Percentiles rank a stretch among this genome's conserved stretches.
These are phyloP conservation scores for Pollachius pollachius DNA, from an alignment of 2,113 vertebrate species.

Conservation along the genomic window DNA sequence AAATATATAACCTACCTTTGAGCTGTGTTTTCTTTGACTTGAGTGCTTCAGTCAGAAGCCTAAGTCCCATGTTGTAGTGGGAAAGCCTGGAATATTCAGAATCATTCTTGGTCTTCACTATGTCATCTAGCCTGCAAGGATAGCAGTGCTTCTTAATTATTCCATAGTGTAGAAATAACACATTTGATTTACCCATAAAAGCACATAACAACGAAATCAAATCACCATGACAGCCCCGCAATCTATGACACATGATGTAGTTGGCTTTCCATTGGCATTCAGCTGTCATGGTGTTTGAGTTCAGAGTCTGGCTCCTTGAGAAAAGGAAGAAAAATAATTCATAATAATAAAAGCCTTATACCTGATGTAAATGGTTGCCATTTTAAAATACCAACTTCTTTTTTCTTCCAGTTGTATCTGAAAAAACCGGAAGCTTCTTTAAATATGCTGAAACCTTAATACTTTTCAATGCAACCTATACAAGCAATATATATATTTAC, in stretches of 20 bases:
- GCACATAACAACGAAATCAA: background rate
- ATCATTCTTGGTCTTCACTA: constrained; percentile 72
- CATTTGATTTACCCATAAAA: too few relatives aligned
- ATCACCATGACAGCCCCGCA: background rate
- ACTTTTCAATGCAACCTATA: background rate
- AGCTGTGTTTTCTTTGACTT: constrained; percentile 71
- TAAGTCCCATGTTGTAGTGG: constrained; percentile 78
- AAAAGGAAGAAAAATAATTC: background rate
- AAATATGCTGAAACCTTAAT: background rate
- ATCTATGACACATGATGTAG: too few relatives aligned
- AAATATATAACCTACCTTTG: constrained; percentile 65
- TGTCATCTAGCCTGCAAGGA: constrained; percentile 74
- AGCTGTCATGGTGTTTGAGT: too few relatives aligned
- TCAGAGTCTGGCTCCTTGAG: too few relatives aligned
- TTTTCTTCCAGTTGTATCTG: constrained; percentile 83
- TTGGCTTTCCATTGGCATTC: too few relatives aligned
- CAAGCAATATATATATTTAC: background rate
- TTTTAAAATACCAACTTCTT: constrained; percentile 85
- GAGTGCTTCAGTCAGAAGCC: constrained; percentile 75
- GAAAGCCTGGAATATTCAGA: constrained; percentile 73
- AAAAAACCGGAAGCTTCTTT: constrained; percentile 31
- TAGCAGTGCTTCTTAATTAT: background rate
- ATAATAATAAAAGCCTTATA: constrained; percentile 31
- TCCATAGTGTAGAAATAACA: background rate
- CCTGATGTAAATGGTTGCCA: constrained; percentile 86